Percentiles rank a stretch among this genome's conserved stretches.
These are phyloP conservation scores for Nomada fucata DNA, from an alignment of 2,888 invertebrate species.

Conservation along the genomic window DNA sequence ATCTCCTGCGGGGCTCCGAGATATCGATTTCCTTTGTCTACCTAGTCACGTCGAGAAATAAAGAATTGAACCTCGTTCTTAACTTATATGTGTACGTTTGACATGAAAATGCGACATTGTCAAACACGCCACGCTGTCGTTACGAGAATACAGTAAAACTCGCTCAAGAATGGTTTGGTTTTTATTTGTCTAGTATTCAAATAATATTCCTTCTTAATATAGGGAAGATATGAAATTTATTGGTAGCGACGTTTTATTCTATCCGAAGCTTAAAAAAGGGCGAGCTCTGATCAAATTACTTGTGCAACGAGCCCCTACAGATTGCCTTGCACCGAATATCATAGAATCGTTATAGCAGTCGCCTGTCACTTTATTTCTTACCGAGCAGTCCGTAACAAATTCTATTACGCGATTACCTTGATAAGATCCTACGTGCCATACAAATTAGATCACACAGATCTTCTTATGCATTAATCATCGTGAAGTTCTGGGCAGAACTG, in stretches of 20 bases:
- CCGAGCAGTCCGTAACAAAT: constrained; percentile 39
- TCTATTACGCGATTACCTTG: constrained; percentile 34
- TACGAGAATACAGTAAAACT: too few relatives aligned
- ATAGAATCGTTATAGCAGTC: constrained; percentile 20
- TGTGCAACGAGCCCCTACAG: not conserved
- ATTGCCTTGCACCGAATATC: not conserved
- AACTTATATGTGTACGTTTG: too few relatives aligned
- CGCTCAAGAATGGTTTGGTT: too few relatives aligned
- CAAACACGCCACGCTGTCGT: too few relatives aligned
- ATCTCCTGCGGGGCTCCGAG: constrained; percentile 6
- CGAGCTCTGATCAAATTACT: constrained; percentile 20
- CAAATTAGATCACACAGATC: constrained; percentile 42
- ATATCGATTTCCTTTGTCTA: constrained; percentile 18
- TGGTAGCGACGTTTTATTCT: not conserved
- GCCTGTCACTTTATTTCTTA: constrained; percentile 24
- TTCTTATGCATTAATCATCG: constrained; percentile 29
- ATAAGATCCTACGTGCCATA: constrained; percentile 10
- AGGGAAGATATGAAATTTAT: not conserved
- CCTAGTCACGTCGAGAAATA: not conserved
- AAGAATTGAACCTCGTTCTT: not conserved
- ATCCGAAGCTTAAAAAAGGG: not conserved
- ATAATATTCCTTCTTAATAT: not conserved
- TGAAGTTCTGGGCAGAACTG: not conserved
- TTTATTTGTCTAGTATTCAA: not conserved
- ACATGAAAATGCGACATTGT: too few relatives aligned